Conservation (phyloP, 2,888 invertebrate genomes). For the Pyralis farinalis region DNA sequence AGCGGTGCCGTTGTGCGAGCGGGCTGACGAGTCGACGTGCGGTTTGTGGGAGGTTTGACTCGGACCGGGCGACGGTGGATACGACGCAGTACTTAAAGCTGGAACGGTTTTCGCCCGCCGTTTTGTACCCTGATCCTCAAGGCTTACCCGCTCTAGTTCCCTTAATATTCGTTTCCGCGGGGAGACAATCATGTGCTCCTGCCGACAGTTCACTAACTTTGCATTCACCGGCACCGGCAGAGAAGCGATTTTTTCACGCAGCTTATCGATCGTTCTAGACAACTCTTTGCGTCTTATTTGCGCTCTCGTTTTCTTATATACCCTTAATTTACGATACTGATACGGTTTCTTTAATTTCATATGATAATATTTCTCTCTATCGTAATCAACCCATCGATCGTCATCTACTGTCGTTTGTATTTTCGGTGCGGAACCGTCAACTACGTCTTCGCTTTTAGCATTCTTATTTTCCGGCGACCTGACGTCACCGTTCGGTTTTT, state of each 20-base stretch:
- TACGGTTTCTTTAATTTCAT: conserved; percentile 78
- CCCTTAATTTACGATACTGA: conserved; percentile 74
- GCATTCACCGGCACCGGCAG: conserved; percentile 64
- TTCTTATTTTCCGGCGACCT: conserved; percentile 32
- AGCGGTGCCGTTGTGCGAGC: conserved; percentile 44
- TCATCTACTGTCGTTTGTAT: conserved; percentile 38
- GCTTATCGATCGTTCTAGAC: conserved; percentile 49
- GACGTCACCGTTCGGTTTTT: conserved; percentile 50
- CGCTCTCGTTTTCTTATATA: conserved; percentile 67
- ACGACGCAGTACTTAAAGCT: conserved; percentile 60
- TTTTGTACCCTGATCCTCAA: conserved; percentile 85
- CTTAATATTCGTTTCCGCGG: conserved; percentile 91
- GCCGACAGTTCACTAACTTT: conserved; percentile 66
- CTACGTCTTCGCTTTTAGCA: conserved; percentile 43
- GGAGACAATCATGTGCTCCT: conserved; percentile 84
- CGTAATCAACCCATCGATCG: conserved; percentile 55
- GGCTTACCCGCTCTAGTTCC: conserved; percentile 89
- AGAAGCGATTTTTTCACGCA: conserved; percentile 59
- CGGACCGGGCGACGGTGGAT: conserved; percentile 46
- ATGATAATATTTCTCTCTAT: conserved; percentile 68
- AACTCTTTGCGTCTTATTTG: conserved; percentile 55
- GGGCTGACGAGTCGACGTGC: conserved; percentile 30
- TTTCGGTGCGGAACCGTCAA: conserved; percentile 42
- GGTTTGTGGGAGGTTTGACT: conserved; percentile 35
- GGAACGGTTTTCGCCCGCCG: conserved; percentile 77